phyloP scores from a whole-genome alignment of 2,113 vertebrate species.

The Phodopus roborovskii region DNA sequence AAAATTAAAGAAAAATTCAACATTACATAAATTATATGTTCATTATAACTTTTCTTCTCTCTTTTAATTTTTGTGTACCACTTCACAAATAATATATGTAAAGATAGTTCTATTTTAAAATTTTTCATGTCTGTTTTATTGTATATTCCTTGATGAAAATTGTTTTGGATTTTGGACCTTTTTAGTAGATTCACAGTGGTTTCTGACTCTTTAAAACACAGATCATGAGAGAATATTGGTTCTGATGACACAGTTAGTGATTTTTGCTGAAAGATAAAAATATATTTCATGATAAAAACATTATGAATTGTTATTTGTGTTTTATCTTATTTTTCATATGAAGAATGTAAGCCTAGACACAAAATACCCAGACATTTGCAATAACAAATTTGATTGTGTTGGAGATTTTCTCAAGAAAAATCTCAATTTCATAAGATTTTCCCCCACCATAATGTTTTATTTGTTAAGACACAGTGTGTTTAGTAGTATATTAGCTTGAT shows the following conservation, averaged over 20 bases:
- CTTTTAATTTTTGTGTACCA: neutral
- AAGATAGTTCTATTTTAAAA: neutral
- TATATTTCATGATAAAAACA: slow-evolving; percentile 28
- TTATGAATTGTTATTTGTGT: slow-evolving; percentile 18
- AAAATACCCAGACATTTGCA: slow-evolving; percentile 3
- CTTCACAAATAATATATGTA: neutral
- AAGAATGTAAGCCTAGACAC: neutral
- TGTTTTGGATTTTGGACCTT: neutral
- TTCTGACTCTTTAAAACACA: slow-evolving; percentile 29
- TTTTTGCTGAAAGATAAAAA: slow-evolving; percentile 43
- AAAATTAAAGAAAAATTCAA: slow-evolving; percentile 14
- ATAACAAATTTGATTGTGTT: slow-evolving; percentile 1
- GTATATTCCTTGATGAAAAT: neutral
- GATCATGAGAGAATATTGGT: neutral
- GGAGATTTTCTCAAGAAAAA: slow-evolving; percentile 39
- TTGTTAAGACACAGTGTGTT: slow-evolving; percentile 6
- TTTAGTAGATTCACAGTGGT: slow-evolving; percentile 1
- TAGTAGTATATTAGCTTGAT: slow-evolving; percentile 43
- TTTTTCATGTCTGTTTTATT: slow-evolving; percentile 16
- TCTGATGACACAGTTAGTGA: neutral
- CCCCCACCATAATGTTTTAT: neutral
- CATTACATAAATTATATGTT: neutral
- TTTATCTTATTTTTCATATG: slow-evolving; percentile 25
- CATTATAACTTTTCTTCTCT: slow-evolving; percentile 13
- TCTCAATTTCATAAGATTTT: slow-evolving; percentile 13